Percentiles rank a stretch among this genome's conserved stretches.
Evolutionary conservation across 2,888 invertebrate species (phyloP).

Genomic region (Drosophila fungiperda): DNA sequence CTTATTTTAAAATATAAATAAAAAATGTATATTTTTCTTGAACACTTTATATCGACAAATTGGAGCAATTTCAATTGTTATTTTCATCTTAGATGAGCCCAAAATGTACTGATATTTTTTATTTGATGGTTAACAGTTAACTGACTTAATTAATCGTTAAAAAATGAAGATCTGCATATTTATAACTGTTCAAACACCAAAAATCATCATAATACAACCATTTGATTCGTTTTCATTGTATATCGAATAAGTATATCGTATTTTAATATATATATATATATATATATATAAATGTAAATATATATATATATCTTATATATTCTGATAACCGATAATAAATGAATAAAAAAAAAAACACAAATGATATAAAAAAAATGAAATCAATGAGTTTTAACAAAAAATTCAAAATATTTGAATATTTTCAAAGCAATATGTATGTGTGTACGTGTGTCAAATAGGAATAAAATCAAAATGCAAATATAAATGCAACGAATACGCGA

Average conservation of each 20-base stretch:
- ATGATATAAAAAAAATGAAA: background rate
- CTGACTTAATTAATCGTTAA: background rate
- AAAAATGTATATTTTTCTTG: background rate
- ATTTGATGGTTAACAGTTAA: background rate
- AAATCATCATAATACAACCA: constrained; percentile 3
- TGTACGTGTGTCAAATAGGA: constrained; percentile 3
- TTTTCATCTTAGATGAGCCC: background rate
- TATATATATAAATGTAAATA: background rate
- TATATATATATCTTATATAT: background rate
- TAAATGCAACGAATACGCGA: constrained; percentile 4
- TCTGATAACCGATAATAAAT: constrained; percentile 18
- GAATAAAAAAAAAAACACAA: background rate
- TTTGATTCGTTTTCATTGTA: constrained; percentile 6
- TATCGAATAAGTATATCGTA: constrained; percentile 30
- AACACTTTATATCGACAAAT: background rate
- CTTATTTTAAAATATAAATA: background rate
- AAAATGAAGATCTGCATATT: background rate
- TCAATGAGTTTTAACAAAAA: background rate
- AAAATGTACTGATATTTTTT: background rate
- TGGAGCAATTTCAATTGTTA: background rate
- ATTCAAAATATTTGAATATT: background rate
- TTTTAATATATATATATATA: constrained; percentile 4
- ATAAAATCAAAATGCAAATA: constrained; percentile 40
- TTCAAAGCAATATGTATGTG: background rate
- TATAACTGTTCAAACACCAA: constrained; percentile 14